phyloP scores from a whole-genome alignment of 2,888 invertebrate genomes.

The Torymus texanus region DNA sequence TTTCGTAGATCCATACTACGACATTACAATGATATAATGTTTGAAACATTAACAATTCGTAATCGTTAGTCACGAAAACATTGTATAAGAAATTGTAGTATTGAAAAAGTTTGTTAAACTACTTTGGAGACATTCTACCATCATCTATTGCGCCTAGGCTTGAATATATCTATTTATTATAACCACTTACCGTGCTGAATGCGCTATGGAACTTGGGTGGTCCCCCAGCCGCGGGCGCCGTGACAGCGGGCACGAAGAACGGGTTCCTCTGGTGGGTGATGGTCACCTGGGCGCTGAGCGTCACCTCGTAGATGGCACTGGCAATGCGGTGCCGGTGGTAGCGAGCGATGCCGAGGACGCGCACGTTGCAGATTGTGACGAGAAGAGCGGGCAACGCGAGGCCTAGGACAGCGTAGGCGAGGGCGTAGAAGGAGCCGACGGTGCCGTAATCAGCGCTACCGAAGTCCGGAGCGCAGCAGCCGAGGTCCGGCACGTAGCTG shows the following conservation, averaged over 20 bases:
- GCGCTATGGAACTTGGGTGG: slow-evolving; percentile 72
- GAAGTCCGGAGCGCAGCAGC: slow-evolving; percentile 83
- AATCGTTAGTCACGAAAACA: too few species aligned
- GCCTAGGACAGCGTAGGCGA: slow-evolving; percentile 81
- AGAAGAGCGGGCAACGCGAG: slow-evolving; percentile 82
- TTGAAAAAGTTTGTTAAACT: too few species aligned
- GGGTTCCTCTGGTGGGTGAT: slow-evolving; percentile 89
- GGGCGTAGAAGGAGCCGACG: slow-evolving; percentile 80
- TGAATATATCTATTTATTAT: too few species aligned
- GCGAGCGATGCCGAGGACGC: slow-evolving; percentile 78
- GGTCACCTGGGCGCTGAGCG: slow-evolving; percentile 88
- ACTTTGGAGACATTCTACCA: too few species aligned
- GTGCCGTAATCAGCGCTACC: slow-evolving; percentile 76
- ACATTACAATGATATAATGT: too few species aligned
- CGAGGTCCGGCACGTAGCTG: slow-evolving; percentile 77
- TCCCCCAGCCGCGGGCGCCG: slow-evolving; percentile 77
- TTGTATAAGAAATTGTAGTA: too few species aligned
- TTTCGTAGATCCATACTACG: too few species aligned
- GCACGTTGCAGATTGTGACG: slow-evolving; percentile 84
- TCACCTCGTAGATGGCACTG: slow-evolving; percentile 90
- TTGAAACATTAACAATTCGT: too few species aligned
- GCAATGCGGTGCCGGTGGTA: slow-evolving; percentile 90
- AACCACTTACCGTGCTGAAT: slow-evolving; percentile 67
- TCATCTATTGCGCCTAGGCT: too few species aligned
- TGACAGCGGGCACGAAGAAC: slow-evolving; percentile 83